Evolutionary conservation across 1,140 invertebrate species (phyloP), one percentile per base, ranked within the genome.

Genomic region (Ips typographus): DNA sequence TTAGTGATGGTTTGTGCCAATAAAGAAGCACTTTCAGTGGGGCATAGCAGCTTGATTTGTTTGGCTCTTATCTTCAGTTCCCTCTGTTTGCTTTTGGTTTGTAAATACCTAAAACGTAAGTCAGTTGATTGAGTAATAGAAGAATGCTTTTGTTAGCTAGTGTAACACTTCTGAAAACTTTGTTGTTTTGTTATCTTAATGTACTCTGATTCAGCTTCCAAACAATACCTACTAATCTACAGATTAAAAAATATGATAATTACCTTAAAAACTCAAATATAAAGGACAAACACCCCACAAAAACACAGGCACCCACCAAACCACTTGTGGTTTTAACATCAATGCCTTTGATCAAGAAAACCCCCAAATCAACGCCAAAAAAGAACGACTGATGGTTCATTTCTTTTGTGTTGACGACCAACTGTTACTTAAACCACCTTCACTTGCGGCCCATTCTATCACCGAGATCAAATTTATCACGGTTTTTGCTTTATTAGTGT

Each of bases 211-310:
- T 8, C 7, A 40, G 37, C 22, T 22, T 47, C 22, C 22, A 22
- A 22, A 22, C 22, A 22, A 4, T 61, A 61, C 3, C n/a, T 43
- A 6, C 41, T 62, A 47, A 8, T 22, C 2, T n/a, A 3, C 2
- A 22, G 22, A 6, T 38, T 62, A 49, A 40, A 52, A 52, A 38
- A 7, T 38, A 2, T 8, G 2, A 44, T 38, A 37, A 41, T 70
- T 64, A 70, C 63, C 79, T 77, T 39, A 82, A 63, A 52, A 65
- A 77, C 74, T 82, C 80, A 59, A 79, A 80, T 3, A 75, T 4
- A 68, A 82, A 77, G 3, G 79, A 71, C 40, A 81, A 64, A 22
- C 70, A 51, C 37, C 67, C 71, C 57, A 79, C 72, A 57, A 71
- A 65, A 36, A 78, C 41, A 67, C 80, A 80, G 65, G 75, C 61